A percentile compares a stretch with the other conserved stretches of the same genome.
These are phyloP conservation scores for Epinephelus fuscoguttatus DNA, from an alignment of 2,113 vertebrate genomes.

Conservation along the genomic window DNA sequence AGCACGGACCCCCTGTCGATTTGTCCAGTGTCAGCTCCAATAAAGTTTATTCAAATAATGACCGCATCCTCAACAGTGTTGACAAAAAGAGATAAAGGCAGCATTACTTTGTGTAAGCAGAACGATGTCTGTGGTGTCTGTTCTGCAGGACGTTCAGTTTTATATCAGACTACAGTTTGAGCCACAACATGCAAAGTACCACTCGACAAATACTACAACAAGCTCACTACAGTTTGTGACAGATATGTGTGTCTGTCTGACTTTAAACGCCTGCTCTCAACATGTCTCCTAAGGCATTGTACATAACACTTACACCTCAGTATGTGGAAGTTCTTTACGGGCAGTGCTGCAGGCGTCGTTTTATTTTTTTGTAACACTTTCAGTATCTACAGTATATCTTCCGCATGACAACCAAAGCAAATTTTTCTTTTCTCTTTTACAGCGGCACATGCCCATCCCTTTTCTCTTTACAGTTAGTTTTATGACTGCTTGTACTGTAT, in stretches of 20 bases:
- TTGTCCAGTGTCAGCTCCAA: no score
- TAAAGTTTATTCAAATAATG: neutral
- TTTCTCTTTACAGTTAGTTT: slow-evolving; percentile 39
- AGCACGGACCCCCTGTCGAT: no score
- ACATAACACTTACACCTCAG: neutral
- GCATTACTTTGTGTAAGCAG: neutral
- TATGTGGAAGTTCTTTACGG: neutral
- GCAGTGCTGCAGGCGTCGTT: neutral
- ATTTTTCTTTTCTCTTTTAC: neutral
- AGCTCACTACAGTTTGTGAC: neutral
- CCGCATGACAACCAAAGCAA: slow-evolving; percentile 40
- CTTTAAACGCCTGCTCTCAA: neutral
- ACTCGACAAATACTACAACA: neutral
- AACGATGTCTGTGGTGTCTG: no score
- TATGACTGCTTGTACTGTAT: slow-evolving; percentile 29
- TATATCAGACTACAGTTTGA: neutral
- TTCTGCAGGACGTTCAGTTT: neutral
- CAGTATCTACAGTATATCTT: neutral
- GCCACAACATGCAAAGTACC: neutral
- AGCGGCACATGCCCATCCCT: slow-evolving; percentile 5
- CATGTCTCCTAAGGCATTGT: no score
- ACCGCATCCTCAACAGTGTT: neutral
- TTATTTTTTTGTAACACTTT: slow-evolving; percentile 3
- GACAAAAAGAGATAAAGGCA: neutral
- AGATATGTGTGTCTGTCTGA: neutral